A percentile compares a stretch with the other conserved stretches of the same genome.
Evolutionary conservation across 2,888 invertebrate species (phyloP).

Genomic region (Eupithecia vulgata): DNA sequence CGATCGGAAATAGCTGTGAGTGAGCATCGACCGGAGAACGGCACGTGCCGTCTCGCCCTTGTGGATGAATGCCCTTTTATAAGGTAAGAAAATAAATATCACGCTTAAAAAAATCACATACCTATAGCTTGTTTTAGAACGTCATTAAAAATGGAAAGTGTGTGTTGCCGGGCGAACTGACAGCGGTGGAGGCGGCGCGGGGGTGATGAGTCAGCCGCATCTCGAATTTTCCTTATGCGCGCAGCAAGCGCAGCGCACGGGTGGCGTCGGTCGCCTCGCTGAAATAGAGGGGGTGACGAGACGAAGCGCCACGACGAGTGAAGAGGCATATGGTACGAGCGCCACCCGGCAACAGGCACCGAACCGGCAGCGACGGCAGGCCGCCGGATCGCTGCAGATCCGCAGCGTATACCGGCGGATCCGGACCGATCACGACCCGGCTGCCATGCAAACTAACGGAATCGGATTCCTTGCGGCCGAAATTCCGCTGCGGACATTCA

Average conservation of each 20-base stretch:
- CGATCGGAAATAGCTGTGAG: conserved; percentile 75
- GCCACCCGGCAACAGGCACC: conserved; percentile 53
- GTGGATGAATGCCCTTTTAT: conserved; percentile 58
- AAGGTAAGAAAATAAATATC: conserved; percentile 66
- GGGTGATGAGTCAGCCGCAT: conserved; percentile 76
- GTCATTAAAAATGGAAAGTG: conserved; percentile 54
- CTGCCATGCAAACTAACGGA: conserved; percentile 71
- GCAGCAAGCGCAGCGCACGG: conserved; percentile 33
- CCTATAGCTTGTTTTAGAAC: conserved; percentile 45
- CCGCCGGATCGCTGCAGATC: background rate
- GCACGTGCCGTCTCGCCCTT: conserved; percentile 54
- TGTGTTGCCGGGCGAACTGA: conserved; percentile 49
- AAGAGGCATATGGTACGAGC: conserved; percentile 36
- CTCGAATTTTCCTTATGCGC: conserved; percentile 80
- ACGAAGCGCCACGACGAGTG: conserved; percentile 52
- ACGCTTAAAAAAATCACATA: conserved; percentile 46
- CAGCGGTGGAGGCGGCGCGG: conserved; percentile 45
- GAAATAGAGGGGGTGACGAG: conserved; percentile 58
- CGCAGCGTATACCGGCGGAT: conserved; percentile 39
- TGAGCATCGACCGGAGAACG: conserved; percentile 62
- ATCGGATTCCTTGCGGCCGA: conserved; percentile 79
- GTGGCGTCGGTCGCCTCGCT: conserved; percentile 3
- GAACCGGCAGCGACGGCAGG: conserved; percentile 30
- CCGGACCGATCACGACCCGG: conserved; percentile 51
- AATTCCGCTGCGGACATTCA: conserved; percentile 82